phyloP scores from a whole-genome alignment of 2,888 invertebrate genomes.

The Volucella bombylans region DNA sequence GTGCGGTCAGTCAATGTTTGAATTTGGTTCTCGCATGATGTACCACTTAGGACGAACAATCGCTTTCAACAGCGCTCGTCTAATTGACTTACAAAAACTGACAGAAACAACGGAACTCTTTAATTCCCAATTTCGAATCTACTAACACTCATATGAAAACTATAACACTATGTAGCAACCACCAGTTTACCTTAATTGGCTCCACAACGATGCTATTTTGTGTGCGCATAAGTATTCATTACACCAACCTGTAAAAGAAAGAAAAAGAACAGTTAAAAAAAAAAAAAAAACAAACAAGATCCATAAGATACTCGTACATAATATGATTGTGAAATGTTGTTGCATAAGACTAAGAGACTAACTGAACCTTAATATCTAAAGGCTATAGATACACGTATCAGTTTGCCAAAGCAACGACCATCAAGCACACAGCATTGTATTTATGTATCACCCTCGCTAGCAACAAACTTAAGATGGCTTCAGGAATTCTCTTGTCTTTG shows the following conservation, averaged over 20 bases:
- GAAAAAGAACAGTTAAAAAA: neutral
- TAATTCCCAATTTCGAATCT: constrained; percentile 14
- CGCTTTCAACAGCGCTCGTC: neutral
- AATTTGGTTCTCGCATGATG: constrained; percentile 41
- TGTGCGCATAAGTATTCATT: neutral
- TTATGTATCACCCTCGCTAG: neutral
- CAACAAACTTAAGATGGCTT: neutral
- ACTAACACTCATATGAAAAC: constrained; percentile 9
- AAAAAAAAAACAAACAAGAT: neutral
- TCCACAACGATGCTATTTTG: neutral
- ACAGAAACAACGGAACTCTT: neutral
- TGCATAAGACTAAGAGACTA: constrained; percentile 10
- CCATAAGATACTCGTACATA: neutral
- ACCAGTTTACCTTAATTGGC: constrained; percentile 17
- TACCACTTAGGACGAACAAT: constrained; percentile 15
- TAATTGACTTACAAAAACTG: neutral
- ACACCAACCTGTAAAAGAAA: constrained; percentile 18
- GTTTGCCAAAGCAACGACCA: neutral
- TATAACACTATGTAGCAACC: constrained; percentile 19
- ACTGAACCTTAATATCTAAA: constrained; percentile 25
- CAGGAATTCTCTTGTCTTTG: constrained; percentile 30
- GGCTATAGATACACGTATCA: constrained; percentile 13
- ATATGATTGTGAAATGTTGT: constrained; percentile 5
- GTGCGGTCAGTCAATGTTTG: neutral
- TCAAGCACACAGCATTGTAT: neutral